A percentile compares a stretch with the other conserved stretches of the same genome.
phyloP scores from a whole-genome alignment of 2,113 vertebrate species.

The Pterocles orientalis region DNA sequence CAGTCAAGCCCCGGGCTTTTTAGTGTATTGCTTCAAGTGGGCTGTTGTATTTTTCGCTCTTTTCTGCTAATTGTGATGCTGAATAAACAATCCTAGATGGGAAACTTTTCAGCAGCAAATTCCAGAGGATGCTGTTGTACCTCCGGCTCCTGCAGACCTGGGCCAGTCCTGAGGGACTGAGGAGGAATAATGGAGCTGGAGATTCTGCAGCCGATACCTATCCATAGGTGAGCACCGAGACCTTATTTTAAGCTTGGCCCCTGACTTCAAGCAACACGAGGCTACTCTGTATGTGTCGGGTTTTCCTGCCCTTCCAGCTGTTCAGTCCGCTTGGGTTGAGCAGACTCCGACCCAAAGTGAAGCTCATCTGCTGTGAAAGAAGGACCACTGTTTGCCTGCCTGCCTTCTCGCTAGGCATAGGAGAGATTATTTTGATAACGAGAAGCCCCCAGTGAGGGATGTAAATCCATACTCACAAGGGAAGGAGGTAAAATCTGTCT shows the following conservation, averaged over 20 bases:
- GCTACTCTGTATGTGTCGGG: no score
- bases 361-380: accelerated
- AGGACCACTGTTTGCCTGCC: neutral
- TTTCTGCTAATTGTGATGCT: neutral
- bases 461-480: neutral
- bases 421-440: neutral
- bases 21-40: neutral
- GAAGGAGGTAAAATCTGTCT: neutral
- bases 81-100: neutral
- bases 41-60: neutral
- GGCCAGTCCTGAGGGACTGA: neutral
- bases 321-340: neutral
- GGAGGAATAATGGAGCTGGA: neutral
- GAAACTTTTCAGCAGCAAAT: neutral
- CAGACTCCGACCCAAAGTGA: neutral
- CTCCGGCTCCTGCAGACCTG: neutral
- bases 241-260: neutral
- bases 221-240: neutral
- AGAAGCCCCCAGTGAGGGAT: neutral
- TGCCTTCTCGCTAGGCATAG: neutral
- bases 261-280: neutral
- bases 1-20: neutral
- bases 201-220: accelerated
- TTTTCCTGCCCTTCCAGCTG: neutral
- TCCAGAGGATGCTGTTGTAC: neutral